These are phyloP conservation scores for Eptatretus atami DNA, from an alignment of 2,797 vertebrate species.

Conservation along the genomic window DNA sequence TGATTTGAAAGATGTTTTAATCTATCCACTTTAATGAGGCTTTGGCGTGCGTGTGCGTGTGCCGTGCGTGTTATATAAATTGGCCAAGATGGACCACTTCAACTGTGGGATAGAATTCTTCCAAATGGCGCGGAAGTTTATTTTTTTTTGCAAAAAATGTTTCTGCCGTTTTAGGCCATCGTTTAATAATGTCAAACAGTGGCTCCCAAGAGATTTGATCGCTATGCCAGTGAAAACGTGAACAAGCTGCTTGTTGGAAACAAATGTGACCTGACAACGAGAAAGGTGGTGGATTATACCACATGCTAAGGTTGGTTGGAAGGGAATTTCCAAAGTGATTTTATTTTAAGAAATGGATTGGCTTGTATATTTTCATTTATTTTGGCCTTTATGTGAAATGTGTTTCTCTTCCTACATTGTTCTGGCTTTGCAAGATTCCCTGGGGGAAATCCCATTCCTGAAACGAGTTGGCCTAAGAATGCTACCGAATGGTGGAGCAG, in stretches of 20 bases:
- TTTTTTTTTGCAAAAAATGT: neutral
- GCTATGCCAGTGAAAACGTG: slow-evolving; percentile 95
- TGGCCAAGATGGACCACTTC: no score
- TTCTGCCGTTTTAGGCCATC: slow-evolving; percentile 36
- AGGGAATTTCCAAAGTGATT: neutral
- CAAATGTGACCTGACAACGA: slow-evolving; percentile 92
- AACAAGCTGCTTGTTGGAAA: slow-evolving; percentile 98
- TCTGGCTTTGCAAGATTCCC: slow-evolving; percentile 77
- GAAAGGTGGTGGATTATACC: slow-evolving; percentile 99
- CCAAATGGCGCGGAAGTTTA: no score
- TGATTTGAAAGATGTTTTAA: no score
- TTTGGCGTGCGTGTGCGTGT: no score
- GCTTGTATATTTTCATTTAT: neutral
- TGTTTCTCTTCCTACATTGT: slow-evolving; percentile 8
- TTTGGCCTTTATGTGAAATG: neutral
- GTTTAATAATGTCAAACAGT: slow-evolving; percentile 95
- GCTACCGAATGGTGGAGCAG: slow-evolving; percentile 96
- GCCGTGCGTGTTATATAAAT: no score
- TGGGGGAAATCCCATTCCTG: slow-evolving; percentile 91
- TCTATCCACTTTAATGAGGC: no score
- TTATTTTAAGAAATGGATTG: neutral
- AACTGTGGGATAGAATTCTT: no score
- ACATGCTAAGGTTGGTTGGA: slow-evolving; percentile 40
- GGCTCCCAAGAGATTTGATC: slow-evolving; percentile 97
- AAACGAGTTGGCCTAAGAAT: slow-evolving; percentile 95